Percentiles rank a stretch among this genome's conserved stretches.
These are phyloP conservation scores for Odontomachus brunneus DNA, from an alignment of 1,140 invertebrate genomes.

Conservation along the genomic window DNA sequence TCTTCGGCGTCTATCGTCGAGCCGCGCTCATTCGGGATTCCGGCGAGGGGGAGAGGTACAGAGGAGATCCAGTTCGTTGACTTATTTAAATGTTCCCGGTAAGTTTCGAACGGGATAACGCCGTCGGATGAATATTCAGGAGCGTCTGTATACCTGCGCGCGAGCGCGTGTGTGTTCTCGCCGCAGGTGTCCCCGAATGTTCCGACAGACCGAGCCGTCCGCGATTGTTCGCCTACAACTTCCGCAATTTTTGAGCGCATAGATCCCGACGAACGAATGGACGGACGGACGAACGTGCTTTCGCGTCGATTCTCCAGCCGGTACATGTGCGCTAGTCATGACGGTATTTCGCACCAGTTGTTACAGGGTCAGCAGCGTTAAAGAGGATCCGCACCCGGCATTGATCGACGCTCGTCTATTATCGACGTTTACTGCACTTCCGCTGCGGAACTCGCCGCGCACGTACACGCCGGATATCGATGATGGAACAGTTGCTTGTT, in stretches of 20 bases:
- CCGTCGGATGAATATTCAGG: slow-evolving; percentile 65
- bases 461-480: slow-evolving; percentile 24
- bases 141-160: slow-evolving; percentile 38
- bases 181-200: slow-evolving; percentile 54
- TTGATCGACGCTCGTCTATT: slow-evolving; percentile 67
- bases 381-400: slow-evolving; percentile 60
- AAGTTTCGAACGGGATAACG: slow-evolving; percentile 58
- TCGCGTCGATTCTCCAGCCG: slow-evolving; percentile 48
- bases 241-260: slow-evolving; percentile 44
- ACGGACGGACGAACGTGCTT: background rate
- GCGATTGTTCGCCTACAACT: slow-evolving; percentile 38
- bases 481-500: slow-evolving; percentile 56
- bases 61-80: slow-evolving; percentile 54
- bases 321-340: slow-evolving; percentile 23
- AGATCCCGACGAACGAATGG: slow-evolving; percentile 51
- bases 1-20: slow-evolving; percentile 47
- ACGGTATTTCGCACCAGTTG: slow-evolving; percentile 44
- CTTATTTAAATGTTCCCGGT: slow-evolving; percentile 62
- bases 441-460: slow-evolving; percentile 36
- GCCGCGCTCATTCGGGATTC: slow-evolving; percentile 49
- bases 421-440: slow-evolving; percentile 65
- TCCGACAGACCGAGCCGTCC: slow-evolving; percentile 10
- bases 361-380: slow-evolving; percentile 54
- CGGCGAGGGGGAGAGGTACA: slow-evolving; percentile 19
- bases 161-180: too few relatives aligned